Conservation (phyloP, 2,113 vertebrate genomes). For the Herpetotheres cachinnans region DNA sequence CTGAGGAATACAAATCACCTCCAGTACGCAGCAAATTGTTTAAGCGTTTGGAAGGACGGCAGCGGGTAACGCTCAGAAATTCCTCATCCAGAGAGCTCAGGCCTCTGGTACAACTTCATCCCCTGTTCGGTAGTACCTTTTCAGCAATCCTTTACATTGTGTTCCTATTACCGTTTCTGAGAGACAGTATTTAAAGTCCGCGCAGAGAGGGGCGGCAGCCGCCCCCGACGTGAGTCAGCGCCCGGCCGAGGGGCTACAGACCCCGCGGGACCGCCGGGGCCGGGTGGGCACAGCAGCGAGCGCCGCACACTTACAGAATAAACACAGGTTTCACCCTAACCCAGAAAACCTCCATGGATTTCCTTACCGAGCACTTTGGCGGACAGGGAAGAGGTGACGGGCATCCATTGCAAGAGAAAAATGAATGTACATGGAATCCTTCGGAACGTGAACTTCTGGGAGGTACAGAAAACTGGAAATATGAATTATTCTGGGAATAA, state of each 20-base stretch:
- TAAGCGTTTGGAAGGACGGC: neutral
- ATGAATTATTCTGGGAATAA: neutral
- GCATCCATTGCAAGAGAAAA: neutral
- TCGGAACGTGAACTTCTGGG: neutral
- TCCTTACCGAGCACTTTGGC: neutral
- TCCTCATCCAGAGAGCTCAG: neutral
- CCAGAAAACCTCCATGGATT: neutral
- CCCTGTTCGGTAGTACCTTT: neutral
- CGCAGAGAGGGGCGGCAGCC: neutral
- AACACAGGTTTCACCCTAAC: neutral
- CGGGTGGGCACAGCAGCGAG: too few relatives aligned
- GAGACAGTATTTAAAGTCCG: neutral
- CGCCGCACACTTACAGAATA: neutral
- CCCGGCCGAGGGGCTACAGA: neutral
- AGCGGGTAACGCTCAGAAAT: accelerated
- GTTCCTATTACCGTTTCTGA: neutral
- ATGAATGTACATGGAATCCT: accelerated
- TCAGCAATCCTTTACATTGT: neutral
- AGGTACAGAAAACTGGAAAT: accelerated
- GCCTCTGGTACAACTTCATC: neutral
- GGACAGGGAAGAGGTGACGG: neutral
- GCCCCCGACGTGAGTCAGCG: too few relatives aligned
- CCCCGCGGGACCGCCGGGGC: accelerated
- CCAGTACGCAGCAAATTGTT: accelerated
- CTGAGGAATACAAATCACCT: neutral